phyloP scores from a whole-genome alignment of 2,888 invertebrate species.

The Acanthosepion pharaonis region DNA sequence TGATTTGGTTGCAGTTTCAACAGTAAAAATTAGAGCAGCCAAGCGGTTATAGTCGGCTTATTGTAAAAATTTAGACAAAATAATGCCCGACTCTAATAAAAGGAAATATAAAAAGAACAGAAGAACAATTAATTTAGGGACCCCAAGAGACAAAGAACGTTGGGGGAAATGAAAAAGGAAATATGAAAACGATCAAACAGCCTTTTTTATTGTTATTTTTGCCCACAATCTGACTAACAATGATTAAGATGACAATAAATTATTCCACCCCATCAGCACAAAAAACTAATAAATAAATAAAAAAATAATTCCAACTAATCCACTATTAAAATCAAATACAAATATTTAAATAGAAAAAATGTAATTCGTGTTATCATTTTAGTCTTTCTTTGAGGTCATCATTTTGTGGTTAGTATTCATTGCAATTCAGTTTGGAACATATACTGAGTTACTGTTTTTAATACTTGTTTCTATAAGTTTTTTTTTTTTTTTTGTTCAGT shows the following conservation, averaged over 20 bases:
- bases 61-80: neutral
- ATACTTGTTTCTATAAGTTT: neutral
- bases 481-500: neutral
- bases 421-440: neutral
- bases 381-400: neutral
- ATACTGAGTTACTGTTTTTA: neutral
- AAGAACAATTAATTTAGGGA: neutral
- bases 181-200: neutral
- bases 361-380: neutral
- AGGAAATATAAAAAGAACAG: neutral
- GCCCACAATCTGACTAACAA: neutral
- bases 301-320: too few species aligned
- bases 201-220: neutral
- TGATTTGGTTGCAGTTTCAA: neutral
- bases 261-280: too few species aligned
- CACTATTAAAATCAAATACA: too few species aligned
- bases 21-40: neutral
- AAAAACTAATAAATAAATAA: too few species aligned
- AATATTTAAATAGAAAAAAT: neutral
- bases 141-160: neutral
- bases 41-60: neutral
- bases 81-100: neutral
- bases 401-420: neutral
- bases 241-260: neutral
- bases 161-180: neutral